A percentile compares a stretch with the other conserved stretches of the same genome.
phyloP scores from a whole-genome alignment of 2,113 vertebrate species.

The Caloenas nicobarica region DNA sequence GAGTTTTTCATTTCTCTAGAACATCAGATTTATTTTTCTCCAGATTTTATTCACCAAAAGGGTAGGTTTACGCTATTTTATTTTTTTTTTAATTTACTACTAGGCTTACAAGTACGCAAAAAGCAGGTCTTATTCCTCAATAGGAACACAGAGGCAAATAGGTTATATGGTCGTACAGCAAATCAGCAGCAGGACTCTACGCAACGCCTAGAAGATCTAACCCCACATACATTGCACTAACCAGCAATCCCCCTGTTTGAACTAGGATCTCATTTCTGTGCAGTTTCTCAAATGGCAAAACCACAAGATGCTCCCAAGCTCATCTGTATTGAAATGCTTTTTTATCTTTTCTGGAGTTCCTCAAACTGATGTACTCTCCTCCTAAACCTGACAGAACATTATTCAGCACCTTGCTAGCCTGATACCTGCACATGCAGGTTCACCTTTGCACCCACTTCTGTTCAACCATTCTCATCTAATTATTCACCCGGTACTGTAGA shows the following conservation, averaged over 20 bases:
- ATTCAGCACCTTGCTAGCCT: background rate
- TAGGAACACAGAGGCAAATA: background rate
- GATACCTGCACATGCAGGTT: background rate
- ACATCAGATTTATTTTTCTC: background rate
- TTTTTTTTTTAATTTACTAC: background rate
- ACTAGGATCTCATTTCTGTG: background rate
- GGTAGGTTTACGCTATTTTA: background rate
- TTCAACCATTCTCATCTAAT: background rate
- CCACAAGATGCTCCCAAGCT: background rate
- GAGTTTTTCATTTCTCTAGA: background rate
- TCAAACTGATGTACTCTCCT: background rate
- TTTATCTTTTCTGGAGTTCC: background rate
- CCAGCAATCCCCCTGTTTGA: rapidly evolving
- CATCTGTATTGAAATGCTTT: background rate
- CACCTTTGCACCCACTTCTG: background rate
- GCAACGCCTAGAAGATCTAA: background rate
- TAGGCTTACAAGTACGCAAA: background rate
- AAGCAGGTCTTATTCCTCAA: background rate
- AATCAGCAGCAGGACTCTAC: background rate
- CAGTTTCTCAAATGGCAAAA: background rate
- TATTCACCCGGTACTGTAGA: background rate
- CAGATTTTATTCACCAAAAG: background rate
- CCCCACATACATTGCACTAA: rapidly evolving
- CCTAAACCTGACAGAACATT: background rate
- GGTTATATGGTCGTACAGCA: background rate